Evolutionary conservation across 1,140 invertebrate species (phyloP), one percentile per base, ranked within the genome.

Genomic region (Chrysomallon squamiferum): DNA sequence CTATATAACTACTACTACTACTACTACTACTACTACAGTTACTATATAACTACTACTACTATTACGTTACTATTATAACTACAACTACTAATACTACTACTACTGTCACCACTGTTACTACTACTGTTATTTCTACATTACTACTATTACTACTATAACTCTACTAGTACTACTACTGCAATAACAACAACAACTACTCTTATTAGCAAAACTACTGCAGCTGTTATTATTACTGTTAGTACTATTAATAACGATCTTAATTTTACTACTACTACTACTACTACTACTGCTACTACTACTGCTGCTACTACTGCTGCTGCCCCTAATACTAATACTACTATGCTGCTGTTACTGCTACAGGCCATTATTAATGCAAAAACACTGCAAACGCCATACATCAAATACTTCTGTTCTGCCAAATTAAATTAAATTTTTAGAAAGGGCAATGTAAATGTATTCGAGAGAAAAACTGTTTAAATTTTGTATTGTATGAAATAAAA

Each of bases 221-320:
- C 38, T 49, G 29, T 38, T 49, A 35, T 30, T 33, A 33, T 41
- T 59, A 35, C 61, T 58, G 38, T 38, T 49, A 59, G 38, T 59
- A 49, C 49, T 47, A 49, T 58, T 69, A 33, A 43, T 60, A 30
- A 57, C 54, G 56, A 57, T 60, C 35, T 20, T 41, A 30, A 25
- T 50, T 30, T 20, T 59, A 29, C 52, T 59, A 41, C 54, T 59
- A 25, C 54, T 49, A 18, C 62, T 43, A 64, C 62, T 56, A 54
- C 62, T 64, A 64, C 30, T 64, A 56, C 62, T 57, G 45, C 62
- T 64, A 64, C 62, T 64, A 56, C 62, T 64, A 56, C 62, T 64
- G 33, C 62, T 65, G 47, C 64, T 59, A 65, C 57, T 69, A 65
- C 63, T 69, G 67, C 52, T 49, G 29, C 50, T 69, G 59, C 22